Base-by-base conservation (phyloP, 2,888 invertebrate species). In the Apotomis turbidana region DNA sequence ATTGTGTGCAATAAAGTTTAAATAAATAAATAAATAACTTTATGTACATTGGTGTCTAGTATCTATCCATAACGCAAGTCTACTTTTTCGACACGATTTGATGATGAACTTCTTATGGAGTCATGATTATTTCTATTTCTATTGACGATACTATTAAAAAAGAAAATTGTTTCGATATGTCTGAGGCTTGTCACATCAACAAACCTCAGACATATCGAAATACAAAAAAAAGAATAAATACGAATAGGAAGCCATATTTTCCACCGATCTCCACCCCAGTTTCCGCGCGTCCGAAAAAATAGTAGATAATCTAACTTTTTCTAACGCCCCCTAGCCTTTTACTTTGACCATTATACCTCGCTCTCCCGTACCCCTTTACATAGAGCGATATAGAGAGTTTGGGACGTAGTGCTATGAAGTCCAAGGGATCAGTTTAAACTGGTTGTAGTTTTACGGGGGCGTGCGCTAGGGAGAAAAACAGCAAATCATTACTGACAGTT, bases 401-500 rank as follows among this genome's bases (percentile, higher is more conserved):
- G 46, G 46, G 9, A 72, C 76, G 76, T 64, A 55, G 12, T 57
- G 15, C 8, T 9, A 46, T 73, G 27, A 60, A 57, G 60, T 64
- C 41, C 55, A 41, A 55, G 4, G 76, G 87, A 74, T 86, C 84
- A 73, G 55, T 5, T 1, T 77, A 78, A 70, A 71, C 61, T 87
- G 85, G 90, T 74, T 70, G 61, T 58, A 71, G 72, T 79, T 70
- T 78, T 75, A 80, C 79, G 92, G 87, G 91, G 93, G 93, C 90
- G 93, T 87, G 84, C 76, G 84, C 77, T 79, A 81, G 88, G 86
- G 90, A 80, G 90, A 88, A 87, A 88, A 82, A 84, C 87, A 90
- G 93, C 93, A 93, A 93, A 93, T 93, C 93, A 93, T 93, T 93
- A 91, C 91, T 93, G 93, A 93, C 93, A 93, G 93, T 92, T 93